phyloP scores from a whole-genome alignment of 1,140 invertebrate species.

The Artemia franciscana region DNA sequence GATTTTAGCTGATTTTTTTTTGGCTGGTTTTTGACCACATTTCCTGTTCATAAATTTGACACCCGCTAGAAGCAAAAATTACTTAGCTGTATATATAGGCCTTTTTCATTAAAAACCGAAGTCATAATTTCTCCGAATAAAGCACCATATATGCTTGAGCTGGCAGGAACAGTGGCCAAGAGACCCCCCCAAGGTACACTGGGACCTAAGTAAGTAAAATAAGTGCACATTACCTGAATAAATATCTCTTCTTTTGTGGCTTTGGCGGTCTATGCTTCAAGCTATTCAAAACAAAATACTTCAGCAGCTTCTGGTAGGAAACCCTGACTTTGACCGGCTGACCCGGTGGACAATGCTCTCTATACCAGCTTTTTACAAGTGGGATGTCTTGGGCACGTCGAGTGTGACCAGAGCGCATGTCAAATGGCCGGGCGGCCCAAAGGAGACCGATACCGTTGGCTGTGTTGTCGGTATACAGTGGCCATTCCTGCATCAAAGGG shows the following conservation, averaged over 20 bases:
- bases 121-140: too few relatives aligned
- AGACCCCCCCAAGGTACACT: too few relatives aligned
- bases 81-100: too few relatives aligned
- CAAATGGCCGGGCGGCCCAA: conserved; percentile 95
- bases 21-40: too few relatives aligned
- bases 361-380: conserved; percentile 89
- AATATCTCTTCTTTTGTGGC: conserved; percentile 82
- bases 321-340: conserved; percentile 98
- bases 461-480: conserved; percentile 93
- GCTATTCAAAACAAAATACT: conserved; percentile 94
- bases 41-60: too few relatives aligned
- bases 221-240: conserved; percentile 3
- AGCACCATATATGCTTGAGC: too few relatives aligned
- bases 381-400: conserved; percentile 87
- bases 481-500: conserved; percentile 79
- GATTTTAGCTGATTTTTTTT: too few relatives aligned
- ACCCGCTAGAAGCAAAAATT: too few relatives aligned
- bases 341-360: conserved; percentile 91
- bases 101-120: too few relatives aligned
- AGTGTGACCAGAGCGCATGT: conserved; percentile 59
- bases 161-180: too few relatives aligned
- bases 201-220: too few relatives aligned
- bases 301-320: conserved; percentile 94
- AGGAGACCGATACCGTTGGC: conserved; percentile 95
- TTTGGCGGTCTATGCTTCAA: conserved; percentile 91